Conservation (phyloP, 2,113 vertebrate species). For the Drymodes brunneopygia region DNA sequence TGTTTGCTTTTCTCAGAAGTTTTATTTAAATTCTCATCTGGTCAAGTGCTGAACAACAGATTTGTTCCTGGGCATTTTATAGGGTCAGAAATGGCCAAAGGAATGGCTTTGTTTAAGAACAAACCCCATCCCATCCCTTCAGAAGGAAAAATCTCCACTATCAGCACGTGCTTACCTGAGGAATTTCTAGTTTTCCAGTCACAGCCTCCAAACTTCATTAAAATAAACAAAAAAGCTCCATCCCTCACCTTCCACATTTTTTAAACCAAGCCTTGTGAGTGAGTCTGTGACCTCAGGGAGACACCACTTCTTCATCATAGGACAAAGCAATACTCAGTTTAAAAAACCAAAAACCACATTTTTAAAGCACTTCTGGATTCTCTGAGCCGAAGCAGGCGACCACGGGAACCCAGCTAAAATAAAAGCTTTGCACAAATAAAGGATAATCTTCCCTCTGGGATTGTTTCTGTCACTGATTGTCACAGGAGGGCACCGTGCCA, state of each 20-base stretch:
- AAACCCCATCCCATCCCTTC: not conserved
- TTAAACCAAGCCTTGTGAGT: not conserved
- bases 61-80: not conserved
- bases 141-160: not conserved
- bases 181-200: not conserved
- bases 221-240: not conserved
- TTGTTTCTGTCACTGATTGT: not conserved
- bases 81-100: not conserved
- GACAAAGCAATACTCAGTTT: not conserved
- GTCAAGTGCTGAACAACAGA: not conserved
- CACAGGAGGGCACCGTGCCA: not conserved
- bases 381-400: not conserved
- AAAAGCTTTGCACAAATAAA: not conserved
- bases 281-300: not conserved
- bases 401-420: not conserved
- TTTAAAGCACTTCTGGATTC: not conserved
- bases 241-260: not conserved
- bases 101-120: not conserved
- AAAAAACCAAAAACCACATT: not conserved
- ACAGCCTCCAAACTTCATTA: not conserved
- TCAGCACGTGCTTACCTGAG: not conserved
- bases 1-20: not conserved
- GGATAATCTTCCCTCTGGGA: not conserved
- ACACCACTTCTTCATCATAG: not conserved
- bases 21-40: not conserved